Base-by-base conservation (phyloP, 2,888 invertebrate genomes). In the Adela reaumurella region DNA sequence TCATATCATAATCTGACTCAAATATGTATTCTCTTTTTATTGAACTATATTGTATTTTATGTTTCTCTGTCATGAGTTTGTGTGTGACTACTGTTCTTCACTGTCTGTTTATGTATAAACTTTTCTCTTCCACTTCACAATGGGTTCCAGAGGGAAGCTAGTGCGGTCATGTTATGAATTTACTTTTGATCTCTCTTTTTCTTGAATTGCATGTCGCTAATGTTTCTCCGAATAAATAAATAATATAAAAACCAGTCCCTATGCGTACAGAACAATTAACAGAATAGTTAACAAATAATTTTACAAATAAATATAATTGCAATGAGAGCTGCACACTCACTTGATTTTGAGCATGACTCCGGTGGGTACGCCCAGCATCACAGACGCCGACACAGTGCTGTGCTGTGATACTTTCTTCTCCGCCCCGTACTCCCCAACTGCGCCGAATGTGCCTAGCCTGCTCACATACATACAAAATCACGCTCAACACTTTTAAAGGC, bases 391-490 rank as follows among this genome's bases (percentile, higher is more conserved):
- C 1, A 97, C 77, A 43, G 88, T 87, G 63, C 92, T 96, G 61
- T 94, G 92, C 66, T 93, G 88, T 0, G 96, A 94, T 20, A 97
- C 85, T 66, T 92, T 94, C 61, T 95, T 96, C 62, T 97, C 95
- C 1, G 90, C 90, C 0, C 95, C 95, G 63, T 95, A 97, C 64
- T 97, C 96, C 1, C 94, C 74, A 49, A 90, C 78, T 2, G 88
- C 88, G 5, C 96, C 96, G 67, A 94, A 92, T 1, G 93, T 92
- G 14, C 95, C 94, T 44, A 86, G 78, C 68, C 92, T 93, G 63
- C 24, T n/a, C n/a, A n/a, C n/a, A n/a, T n/a, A n/a, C n/a, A n/a
- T n/a, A n/a, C n/a, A n/a, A n/a, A n/a, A n/a, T n/a, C n/a, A n/a
- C n/a, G n/a, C n/a, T n/a, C n/a, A n/a, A n/a, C n/a, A n/a, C n/a